A percentile compares a stretch with the other conserved stretches of the same genome.
phyloP scores from a whole-genome alignment of 2,797 vertebrate species.

The Ctenopoma multispine region DNA sequence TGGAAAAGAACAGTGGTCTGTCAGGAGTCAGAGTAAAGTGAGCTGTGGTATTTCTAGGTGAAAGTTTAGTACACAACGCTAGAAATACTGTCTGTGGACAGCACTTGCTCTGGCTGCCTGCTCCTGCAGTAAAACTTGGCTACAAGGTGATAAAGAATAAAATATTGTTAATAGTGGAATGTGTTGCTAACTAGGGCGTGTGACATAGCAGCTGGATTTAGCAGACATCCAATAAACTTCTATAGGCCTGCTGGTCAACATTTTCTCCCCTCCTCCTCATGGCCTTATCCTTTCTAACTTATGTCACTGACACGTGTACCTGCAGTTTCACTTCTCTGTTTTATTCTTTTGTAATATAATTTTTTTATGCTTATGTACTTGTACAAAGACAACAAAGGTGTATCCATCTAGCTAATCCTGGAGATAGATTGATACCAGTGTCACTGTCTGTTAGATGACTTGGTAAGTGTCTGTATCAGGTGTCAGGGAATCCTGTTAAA shows the following conservation, averaged over 20 bases:
- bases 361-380: too few relatives aligned
- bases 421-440: conserved; percentile 24
- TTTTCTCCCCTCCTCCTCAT: background rate
- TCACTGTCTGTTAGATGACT: conserved; percentile 1
- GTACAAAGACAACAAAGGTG: too few relatives aligned
- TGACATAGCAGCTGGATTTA: conserved; percentile 51
- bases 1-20: conserved; percentile 54
- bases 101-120: conserved; percentile 22
- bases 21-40: conserved; percentile 38
- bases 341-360: too few relatives aligned
- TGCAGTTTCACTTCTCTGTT: conserved; percentile 2
- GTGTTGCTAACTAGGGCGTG: conserved; percentile 55
- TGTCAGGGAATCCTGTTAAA: conserved; percentile 28
- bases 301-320: conserved; percentile 2
- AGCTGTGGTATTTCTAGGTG: conserved; percentile 45
- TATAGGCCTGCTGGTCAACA: conserved; percentile 34
- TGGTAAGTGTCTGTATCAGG: conserved; percentile 16
- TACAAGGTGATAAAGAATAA: conserved; percentile 63
- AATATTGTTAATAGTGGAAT: conserved; percentile 65
- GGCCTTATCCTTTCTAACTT: background rate
- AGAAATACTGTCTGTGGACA: conserved; percentile 29
- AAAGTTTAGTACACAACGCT: conserved; percentile 37
- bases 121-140: conserved; percentile 56
- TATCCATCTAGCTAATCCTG: background rate
- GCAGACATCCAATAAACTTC: conserved; percentile 21